A percentile compares a stretch with the other conserved stretches of the same genome.
phyloP scores from a whole-genome alignment of 2,888 invertebrate species.

The Metopia argyrocephala region DNA sequence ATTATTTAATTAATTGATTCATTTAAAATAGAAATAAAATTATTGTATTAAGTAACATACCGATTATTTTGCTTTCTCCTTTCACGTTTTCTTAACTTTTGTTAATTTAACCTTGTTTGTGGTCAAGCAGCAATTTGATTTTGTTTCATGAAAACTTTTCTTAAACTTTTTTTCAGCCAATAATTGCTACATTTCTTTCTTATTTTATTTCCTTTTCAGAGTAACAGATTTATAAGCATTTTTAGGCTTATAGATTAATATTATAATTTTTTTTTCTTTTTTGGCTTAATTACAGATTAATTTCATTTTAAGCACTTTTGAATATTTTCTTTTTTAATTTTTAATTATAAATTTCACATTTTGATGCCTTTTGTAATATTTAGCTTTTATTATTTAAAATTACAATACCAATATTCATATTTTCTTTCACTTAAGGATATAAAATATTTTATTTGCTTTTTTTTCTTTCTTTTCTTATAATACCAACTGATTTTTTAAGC shows the following conservation, averaged over 20 bases:
- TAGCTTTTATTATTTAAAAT: not conserved
- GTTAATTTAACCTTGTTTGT: conserved; percentile 56
- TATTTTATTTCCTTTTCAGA: too few species aligned
- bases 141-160: not conserved
- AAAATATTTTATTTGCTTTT: not conserved
- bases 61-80: conserved; percentile 35
- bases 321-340: conserved; percentile 3
- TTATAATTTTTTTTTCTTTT: not conserved
- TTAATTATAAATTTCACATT: conserved; percentile 18
- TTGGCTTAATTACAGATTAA: not conserved
- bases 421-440: conserved; percentile 28
- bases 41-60: conserved; percentile 63
- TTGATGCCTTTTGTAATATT: not conserved
- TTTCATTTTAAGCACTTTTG: not conserved
- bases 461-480: not conserved
- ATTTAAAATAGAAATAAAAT: conserved; percentile 47
- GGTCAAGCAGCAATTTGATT: conserved; percentile 15
- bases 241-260: not conserved
- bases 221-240: too few species aligned
- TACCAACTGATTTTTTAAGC: conserved; percentile 2
- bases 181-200: too few species aligned
- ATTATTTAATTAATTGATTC: conserved; percentile 63
- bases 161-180: not conserved
- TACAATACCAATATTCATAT: conserved; percentile 10
- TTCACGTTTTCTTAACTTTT: not conserved